Evolutionary conservation across 2,797 vertebrate genomes (phyloP).

Genomic region (Catostomus latipinnis): DNA sequence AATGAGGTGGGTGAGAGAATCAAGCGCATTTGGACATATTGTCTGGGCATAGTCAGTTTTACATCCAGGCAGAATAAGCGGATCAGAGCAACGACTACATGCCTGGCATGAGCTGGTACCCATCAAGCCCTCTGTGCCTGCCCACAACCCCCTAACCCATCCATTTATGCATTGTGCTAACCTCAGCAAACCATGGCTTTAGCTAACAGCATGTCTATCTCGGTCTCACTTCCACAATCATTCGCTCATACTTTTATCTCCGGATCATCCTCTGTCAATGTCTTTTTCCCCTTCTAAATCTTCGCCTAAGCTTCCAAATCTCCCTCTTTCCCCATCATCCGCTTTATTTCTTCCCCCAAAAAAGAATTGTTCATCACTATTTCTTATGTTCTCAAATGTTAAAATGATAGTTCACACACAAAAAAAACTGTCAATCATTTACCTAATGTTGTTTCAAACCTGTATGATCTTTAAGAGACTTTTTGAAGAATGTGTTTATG

Average conservation of each 20-base stretch:
- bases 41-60: conserved; percentile 32
- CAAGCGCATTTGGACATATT: conserved; percentile 17
- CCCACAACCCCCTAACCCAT: not conserved
- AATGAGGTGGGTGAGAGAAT: not conserved
- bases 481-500: too few species aligned
- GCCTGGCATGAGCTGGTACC: conserved; percentile 36
- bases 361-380: not conserved
- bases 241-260: not conserved
- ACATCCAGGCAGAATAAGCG: conserved; percentile 34
- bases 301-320: conserved; percentile 11
- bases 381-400: not conserved
- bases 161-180: conserved; percentile 52
- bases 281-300: conserved; percentile 11
- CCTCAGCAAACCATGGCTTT: conserved; percentile 58
- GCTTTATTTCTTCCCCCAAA: not conserved
- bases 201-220: not conserved
- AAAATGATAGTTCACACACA: too few species aligned
- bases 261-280: conserved; percentile 4
- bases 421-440: too few species aligned
- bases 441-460: too few species aligned
- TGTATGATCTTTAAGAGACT: too few species aligned
- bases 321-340: not conserved
- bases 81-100: conserved; percentile 34
- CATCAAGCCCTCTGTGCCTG: conserved; percentile 20
- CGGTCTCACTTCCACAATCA: conserved; percentile 3